Conservation (phyloP, 2,797 vertebrate species). For the Eutrigla gurnardus region DNA sequence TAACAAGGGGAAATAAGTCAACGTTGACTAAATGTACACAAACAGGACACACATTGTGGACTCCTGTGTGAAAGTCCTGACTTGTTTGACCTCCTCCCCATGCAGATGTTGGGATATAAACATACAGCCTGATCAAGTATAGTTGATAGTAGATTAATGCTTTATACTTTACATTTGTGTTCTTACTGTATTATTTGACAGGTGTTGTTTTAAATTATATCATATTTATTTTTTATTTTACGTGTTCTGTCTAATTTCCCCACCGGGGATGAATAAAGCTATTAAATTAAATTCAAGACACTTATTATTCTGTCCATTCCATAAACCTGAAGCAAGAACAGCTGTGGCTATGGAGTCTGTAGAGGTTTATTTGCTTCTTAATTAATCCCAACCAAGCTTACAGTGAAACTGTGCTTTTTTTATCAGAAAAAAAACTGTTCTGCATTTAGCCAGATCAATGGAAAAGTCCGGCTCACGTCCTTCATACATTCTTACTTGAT, state of each 20-base stretch:
- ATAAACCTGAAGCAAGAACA: neutral
- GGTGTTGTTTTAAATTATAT: neutral
- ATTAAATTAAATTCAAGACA: neutral
- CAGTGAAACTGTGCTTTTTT: too few relatives aligned
- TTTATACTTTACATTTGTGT: neutral
- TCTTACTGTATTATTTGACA: neutral
- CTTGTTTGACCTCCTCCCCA: too few relatives aligned
- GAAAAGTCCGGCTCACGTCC: too few relatives aligned
- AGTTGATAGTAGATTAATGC: too few relatives aligned
- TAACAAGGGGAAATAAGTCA: neutral
- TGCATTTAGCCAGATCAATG: too few relatives aligned
- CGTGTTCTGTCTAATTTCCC: neutral
- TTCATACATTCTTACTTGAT: too few relatives aligned
- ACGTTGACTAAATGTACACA: neutral
- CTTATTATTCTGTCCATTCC: neutral
- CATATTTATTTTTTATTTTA: neutral
- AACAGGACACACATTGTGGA: too few relatives aligned
- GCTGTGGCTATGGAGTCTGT: neutral
- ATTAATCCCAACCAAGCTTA: slow-evolving; percentile 1
- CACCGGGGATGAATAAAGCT: neutral
- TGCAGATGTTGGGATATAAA: too few relatives aligned
- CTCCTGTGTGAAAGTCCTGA: too few relatives aligned
- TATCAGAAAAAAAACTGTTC: too few relatives aligned
- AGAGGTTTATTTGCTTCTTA: neutral
- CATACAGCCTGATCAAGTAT: too few relatives aligned